A percentile compares a stretch with the other conserved stretches of the same genome.
phyloP scores from a whole-genome alignment of 2,797 vertebrate species.

The Sebastes variabilis region DNA sequence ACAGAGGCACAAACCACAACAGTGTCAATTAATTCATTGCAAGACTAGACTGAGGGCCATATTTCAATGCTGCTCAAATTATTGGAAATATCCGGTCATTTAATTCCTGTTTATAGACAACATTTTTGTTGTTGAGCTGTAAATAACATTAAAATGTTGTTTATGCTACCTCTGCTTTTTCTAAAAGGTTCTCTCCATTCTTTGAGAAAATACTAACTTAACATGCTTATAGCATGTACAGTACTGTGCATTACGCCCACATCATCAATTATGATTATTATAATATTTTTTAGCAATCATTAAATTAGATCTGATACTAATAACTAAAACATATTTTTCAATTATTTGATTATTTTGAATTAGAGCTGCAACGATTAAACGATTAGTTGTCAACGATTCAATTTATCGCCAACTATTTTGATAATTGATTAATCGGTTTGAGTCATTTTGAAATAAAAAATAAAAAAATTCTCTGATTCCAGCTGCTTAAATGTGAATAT shows the following conservation, averaged over 20 bases:
- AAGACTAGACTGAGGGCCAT: not conserved
- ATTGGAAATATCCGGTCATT: not conserved
- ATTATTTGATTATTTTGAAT: not conserved
- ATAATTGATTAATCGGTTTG: no score
- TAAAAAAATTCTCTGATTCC: no score
- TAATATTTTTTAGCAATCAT: not conserved
- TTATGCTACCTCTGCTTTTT: not conserved
- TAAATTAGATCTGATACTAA: not conserved
- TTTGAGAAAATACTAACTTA: not conserved
- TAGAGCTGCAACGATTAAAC: no score
- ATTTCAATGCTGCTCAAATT: not conserved
- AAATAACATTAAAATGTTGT: not conserved
- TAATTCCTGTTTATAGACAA: not conserved
- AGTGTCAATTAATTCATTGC: not conserved
- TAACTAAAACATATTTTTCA: not conserved
- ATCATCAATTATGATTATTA: not conserved
- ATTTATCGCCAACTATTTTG: no score
- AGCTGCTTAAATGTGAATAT: no score
- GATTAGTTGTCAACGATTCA: no score
- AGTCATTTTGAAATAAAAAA: no score
- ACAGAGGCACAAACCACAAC: not conserved
- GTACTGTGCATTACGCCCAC: not conserved
- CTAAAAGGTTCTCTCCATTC: not conserved
- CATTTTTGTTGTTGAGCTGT: not conserved
- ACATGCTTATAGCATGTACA: not conserved